Evolutionary conservation across 2,888 invertebrate genomes (phyloP), one percentile per base, ranked within the genome.

Genomic region (Scaeva pyrastri): DNA sequence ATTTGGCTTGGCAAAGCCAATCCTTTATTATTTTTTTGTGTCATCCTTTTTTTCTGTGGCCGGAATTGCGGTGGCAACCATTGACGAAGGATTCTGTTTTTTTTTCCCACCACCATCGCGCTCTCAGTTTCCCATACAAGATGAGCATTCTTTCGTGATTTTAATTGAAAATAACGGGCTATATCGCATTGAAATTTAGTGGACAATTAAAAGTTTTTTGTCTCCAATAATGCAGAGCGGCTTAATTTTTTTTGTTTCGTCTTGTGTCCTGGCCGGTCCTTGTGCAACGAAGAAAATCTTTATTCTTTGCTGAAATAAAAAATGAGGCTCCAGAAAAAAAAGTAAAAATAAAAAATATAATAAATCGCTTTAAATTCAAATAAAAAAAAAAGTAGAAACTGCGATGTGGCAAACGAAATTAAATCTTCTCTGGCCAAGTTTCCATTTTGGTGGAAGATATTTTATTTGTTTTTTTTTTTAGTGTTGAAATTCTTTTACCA

Each of bases 111-210:
- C 3, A 14, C 7, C 7, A 60, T 2, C 62, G 4, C 10, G 10
- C 21, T 43, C 11, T 48, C 14, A 8, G 23, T 64, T 64, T 50
- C 36, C 3, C 50, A 50, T 66, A 50, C 36, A 31, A 66, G 31
- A 66, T 21, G 31, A 31, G 36, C 50, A 50, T 66, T 66, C 48
- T 36, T 68, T 50, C 52, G 21, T 36, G 52, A 36, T 66, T 66
- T 85, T 85, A 85, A 85, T 85, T 85, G 85, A 66, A 75, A 76
- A 76, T 72, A 82, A 85, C 64, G 72, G 81, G 76, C 7, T 72
- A 72, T 66, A 75, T 75, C 58, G 66, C 75, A 84, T 79, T 76
- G 81, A 73, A 85, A 85, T 85, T 85, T 81, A 85, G 85, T 85
- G 85, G 81, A 81, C 85, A 85, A 76, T 81, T 81, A 80, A 85